These are phyloP conservation scores for Ispidina picta DNA, from an alignment of 2,797 vertebrate genomes.

Conservation along the genomic window DNA sequence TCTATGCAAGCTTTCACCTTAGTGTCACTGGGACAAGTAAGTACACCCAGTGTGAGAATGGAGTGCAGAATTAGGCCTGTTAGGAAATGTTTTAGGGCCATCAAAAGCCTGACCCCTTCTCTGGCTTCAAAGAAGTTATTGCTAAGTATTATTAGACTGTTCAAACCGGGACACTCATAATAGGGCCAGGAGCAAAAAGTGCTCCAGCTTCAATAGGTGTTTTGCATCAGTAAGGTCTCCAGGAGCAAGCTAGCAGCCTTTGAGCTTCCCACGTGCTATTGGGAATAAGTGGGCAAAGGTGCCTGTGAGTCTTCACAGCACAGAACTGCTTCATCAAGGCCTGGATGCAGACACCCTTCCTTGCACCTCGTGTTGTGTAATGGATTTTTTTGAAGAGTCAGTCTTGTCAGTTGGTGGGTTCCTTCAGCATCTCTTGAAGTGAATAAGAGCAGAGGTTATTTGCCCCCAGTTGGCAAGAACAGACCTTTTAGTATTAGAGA, in stretches of 20 bases:
- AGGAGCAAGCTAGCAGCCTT: slow-evolving; percentile 6
- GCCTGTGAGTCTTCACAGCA: neutral
- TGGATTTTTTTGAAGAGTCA: neutral
- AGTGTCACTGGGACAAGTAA: neutral
- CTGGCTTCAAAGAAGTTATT: slow-evolving; percentile 14
- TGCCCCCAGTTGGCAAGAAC: neutral
- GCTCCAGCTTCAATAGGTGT: neutral
- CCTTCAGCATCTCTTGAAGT: neutral
- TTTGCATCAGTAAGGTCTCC: neutral
- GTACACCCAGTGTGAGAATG: neutral
- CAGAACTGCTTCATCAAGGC: neutral
- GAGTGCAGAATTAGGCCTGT: neutral
- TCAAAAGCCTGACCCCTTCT: slow-evolving; percentile 23
- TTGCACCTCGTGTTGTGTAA: neutral
- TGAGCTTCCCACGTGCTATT: neutral
- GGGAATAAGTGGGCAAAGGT: neutral
- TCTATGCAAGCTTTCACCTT: neutral
- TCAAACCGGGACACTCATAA: neutral
- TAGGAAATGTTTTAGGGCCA: slow-evolving; percentile 24
- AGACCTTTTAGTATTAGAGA: neutral
- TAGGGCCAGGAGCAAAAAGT: neutral
- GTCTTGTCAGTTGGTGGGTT: neutral
- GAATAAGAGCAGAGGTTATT: neutral
- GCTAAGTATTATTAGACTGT: slow-evolving; percentile 18
- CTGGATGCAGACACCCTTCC: neutral